Conservation (phyloP, 2,113 vertebrate species). For the Sander vitreus region DNA sequence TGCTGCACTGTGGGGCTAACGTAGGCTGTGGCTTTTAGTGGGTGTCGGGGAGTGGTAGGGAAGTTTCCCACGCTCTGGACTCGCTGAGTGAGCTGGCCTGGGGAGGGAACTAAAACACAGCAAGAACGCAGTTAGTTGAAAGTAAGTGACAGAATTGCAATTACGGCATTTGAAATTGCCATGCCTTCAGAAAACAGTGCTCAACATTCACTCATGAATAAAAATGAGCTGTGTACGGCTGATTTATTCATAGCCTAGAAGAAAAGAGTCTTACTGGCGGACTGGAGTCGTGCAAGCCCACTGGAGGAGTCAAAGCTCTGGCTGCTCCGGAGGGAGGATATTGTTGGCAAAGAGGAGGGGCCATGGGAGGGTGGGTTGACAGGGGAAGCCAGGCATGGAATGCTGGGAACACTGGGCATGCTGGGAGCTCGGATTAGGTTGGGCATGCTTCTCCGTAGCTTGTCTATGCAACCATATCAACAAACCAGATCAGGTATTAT, state of each 20-base stretch:
- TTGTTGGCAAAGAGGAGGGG: conserved; percentile 86
- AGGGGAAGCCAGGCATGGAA: conserved; percentile 85
- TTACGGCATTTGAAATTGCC: background rate
- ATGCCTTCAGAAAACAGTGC: background rate
- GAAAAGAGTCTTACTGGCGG: conserved; percentile 88
- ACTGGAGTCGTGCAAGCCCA: conserved; percentile 91
- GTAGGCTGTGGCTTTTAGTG: conserved; percentile 95
- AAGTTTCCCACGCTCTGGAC: conserved; percentile 95
- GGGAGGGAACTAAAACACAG: conserved; percentile 88
- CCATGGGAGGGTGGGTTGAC: conserved; percentile 79
- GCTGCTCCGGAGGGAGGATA: conserved; percentile 91
- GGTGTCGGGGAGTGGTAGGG: conserved; percentile 87
- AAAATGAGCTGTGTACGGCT: background rate
- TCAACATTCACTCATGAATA: conserved; percentile 7
- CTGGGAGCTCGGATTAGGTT: conserved; percentile 91
- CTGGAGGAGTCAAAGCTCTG: conserved; percentile 97
- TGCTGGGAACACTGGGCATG: conserved; percentile 93
- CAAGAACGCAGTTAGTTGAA: background rate
- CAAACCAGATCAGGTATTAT: conserved; percentile 25
- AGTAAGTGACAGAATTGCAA: background rate
- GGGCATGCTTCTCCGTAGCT: conserved; percentile 97
- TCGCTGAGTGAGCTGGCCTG: conserved; percentile 92
- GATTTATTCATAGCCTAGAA: conserved; percentile 29
- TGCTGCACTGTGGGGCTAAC: conserved; percentile 97
- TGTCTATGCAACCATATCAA: conserved; percentile 85